Evolutionary conservation across 2,113 vertebrate species (phyloP), one percentile per base, ranked within the genome.

Genomic region (Notiomystis cincta): DNA sequence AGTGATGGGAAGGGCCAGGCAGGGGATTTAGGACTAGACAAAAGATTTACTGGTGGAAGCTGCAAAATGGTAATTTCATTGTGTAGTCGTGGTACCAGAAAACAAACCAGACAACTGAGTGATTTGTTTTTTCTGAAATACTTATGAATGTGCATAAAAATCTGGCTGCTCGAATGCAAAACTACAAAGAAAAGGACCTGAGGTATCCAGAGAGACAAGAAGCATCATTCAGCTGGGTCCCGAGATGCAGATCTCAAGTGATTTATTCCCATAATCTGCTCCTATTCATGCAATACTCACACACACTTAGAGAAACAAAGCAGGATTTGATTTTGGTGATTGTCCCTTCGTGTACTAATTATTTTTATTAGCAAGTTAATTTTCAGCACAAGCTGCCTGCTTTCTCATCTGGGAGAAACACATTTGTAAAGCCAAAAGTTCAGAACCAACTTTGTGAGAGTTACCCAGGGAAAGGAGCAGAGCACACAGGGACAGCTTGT

Each of bases 321-420:
- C 64, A 44, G 71, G 66, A 37, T 16, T 88, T 80, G 76, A 38
- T 80, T 65, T 40, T 80, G 50, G 37, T 24, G 66, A 73, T 30
- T 61, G 66, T 80, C 67, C 82, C 85, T 92, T 48, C 56, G 85
- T 47, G 79, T 50, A 38, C 71, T 77, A 45, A 92, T 96, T 92
- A 60, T 77, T 96, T 90, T 88, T 82, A 90, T 93, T 77, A 88
- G 88, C 66, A 17, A 90, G 82, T 72, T 80, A 60, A 61, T 92
- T 83, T 86, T 50, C 88, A 83, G 58, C 72, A 28, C 85, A 65
- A 86, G 75, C 95, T 76, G 77, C 45, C 62, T 92, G 92, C 90
- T 57, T 21, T 82, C 57, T 82, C 92, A 62, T 16, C 54, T 50
- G 88, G 75, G 90, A 93, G 25, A 27, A 67, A 18, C 53, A 6